Conservation (phyloP, 1,140 invertebrate species). For the Caenorhabditis remanei region DNA sequence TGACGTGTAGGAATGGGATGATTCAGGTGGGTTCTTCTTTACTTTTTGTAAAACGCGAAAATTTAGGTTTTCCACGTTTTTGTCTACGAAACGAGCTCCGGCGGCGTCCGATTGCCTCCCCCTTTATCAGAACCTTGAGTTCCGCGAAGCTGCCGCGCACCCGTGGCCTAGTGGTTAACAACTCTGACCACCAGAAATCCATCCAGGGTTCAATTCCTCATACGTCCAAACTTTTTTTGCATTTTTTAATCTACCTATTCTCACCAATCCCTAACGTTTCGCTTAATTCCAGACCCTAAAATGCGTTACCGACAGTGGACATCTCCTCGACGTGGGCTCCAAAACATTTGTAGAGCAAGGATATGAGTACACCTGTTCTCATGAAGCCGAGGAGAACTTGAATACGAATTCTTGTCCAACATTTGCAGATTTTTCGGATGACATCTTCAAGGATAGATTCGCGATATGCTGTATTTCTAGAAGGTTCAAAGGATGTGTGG, state of each 20-base stretch:
- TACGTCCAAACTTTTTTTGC: too few relatives aligned
- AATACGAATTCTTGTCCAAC: conserved; percentile 22
- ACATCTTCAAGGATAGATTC: conserved; percentile 45
- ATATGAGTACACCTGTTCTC: conserved; percentile 18
- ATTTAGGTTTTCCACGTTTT: background rate
- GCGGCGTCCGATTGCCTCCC: too few relatives aligned
- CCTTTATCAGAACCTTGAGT: too few relatives aligned
- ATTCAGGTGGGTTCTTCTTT: conserved; percentile 1
- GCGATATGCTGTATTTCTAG: conserved; percentile 44
- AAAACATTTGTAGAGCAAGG: conserved; percentile 31
- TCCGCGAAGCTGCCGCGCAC: too few relatives aligned
- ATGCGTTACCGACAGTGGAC: conserved; percentile 37
- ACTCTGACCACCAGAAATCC: too few relatives aligned
- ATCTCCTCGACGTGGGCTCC: conserved; percentile 25
- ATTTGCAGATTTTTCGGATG: conserved; percentile 41
- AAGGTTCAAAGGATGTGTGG: conserved; percentile 39
- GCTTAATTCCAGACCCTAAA: conserved; percentile 5
- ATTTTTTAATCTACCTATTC: too few relatives aligned
- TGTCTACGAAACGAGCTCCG: background rate
- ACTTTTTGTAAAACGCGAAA: background rate
- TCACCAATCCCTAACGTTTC: too few relatives aligned
- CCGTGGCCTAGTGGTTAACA: too few relatives aligned
- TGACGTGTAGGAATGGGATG: conserved; percentile 11
- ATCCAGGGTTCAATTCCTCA: too few relatives aligned
- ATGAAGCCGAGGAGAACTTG: background rate